A percentile compares a stretch with the other conserved stretches of the same genome.
Conservation (phyloP, 1,140 invertebrate genomes). For the Potamilus streckersoni region DNA sequence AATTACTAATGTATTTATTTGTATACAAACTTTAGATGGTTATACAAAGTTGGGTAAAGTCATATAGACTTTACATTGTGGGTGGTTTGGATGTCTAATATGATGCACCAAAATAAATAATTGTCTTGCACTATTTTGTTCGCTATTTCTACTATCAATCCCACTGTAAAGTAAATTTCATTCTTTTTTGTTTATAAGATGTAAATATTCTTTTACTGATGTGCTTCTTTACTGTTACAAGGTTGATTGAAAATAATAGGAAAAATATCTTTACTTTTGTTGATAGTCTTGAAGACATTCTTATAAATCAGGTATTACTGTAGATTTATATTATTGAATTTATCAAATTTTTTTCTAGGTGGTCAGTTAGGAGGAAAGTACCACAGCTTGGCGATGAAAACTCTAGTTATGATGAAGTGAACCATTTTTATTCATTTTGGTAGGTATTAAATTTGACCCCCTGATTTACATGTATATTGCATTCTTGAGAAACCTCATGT, state of each 20-base stretch:
- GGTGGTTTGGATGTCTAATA: too few species aligned
- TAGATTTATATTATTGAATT: not conserved
- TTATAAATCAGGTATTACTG: not conserved
- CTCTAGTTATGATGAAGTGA: slow-evolving; percentile 69
- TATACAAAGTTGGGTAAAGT: too few species aligned
- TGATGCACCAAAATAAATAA: too few species aligned
- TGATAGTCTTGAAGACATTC: not conserved
- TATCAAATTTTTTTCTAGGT: slow-evolving; percentile 72
- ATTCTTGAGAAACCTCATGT: too few species aligned
- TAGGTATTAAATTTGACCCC: slow-evolving; percentile 35
- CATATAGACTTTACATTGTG: too few species aligned
- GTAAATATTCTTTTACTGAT: not conserved
- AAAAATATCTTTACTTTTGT: slow-evolving; percentile 4
- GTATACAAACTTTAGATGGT: too few species aligned
- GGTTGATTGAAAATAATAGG: not conserved
- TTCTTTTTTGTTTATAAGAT: not conserved
- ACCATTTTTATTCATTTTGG: slow-evolving; percentile 75
- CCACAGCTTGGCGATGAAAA: slow-evolving; percentile 86
- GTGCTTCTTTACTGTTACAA: not conserved
- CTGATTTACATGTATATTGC: too few species aligned
- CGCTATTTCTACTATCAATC: too few species aligned
- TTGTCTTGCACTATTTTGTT: too few species aligned
- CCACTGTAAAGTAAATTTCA: not conserved
- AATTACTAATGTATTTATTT: too few species aligned
- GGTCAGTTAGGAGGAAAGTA: slow-evolving; percentile 90